phyloP scores from a whole-genome alignment of 2,113 vertebrate genomes.

The Melanerpes formicivorus region DNA sequence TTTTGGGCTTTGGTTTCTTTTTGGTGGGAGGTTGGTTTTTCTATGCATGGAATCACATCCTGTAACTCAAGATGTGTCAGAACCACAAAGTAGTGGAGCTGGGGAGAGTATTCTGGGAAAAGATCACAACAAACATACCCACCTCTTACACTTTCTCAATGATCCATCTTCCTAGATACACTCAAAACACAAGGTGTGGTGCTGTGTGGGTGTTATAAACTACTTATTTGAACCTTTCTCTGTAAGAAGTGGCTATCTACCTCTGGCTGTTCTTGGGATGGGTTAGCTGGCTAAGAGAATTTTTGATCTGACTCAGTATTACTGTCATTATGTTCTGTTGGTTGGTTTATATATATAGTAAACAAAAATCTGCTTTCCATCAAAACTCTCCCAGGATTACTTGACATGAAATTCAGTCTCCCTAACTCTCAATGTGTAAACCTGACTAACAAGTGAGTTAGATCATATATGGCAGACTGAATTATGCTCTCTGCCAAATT shows the following conservation, averaged over 20 bases:
- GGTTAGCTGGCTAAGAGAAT: not conserved
- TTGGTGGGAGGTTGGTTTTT: not conserved
- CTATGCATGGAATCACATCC: not conserved
- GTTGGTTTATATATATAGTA: not conserved
- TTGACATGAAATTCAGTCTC: not conserved
- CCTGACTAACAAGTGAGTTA: not conserved
- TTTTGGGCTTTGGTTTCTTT: not conserved
- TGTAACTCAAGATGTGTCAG: not conserved
- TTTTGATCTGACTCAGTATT: not conserved
- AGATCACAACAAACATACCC: not conserved
- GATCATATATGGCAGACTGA: not conserved
- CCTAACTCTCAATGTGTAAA: not conserved
- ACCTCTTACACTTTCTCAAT: not conserved
- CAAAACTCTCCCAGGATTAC: not conserved
- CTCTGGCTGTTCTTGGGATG: not conserved
- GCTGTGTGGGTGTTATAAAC: not conserved
- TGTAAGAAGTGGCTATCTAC: not conserved
- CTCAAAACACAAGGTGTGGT: not conserved
- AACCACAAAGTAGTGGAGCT: not conserved
- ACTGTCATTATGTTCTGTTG: not conserved
- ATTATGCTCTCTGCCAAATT: not conserved
- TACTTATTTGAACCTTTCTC: not conserved
- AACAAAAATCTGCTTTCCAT: not conserved
- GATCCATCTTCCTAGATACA: not conserved
- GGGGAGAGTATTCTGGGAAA: slow-evolving; percentile 9